Evolutionary conservation across 2,113 vertebrate genomes (phyloP), one percentile per base, ranked within the genome.

Genomic region (Climacteris rufus): DNA sequence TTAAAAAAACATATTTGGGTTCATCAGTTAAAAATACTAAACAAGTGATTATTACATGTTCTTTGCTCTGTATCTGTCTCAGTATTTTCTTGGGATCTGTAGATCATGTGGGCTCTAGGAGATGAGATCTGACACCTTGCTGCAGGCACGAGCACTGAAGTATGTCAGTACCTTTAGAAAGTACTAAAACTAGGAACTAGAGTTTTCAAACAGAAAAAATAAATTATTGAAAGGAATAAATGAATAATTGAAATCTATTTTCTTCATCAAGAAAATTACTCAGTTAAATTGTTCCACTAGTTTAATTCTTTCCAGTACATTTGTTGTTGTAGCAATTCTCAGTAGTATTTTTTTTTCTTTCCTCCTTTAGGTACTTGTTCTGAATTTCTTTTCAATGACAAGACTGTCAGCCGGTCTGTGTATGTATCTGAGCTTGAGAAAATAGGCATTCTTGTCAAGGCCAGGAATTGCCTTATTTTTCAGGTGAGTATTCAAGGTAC

Each of bases 391-490:
- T 97, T 99, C 71, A 97, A 98, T 82, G 98, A 98, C 56, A 92
- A 39, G 18, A 33, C 84, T 57, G 93, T 99, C 63, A 97, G 94
- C 54, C 96, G 98, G n/a, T 96, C 97, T 72, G 71, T 50, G 8
- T 99, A 99, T 25, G 6, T 97, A 33, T 61, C 96, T 54, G 98
- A 99, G 92, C 97, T 99, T 66, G 97, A 98, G 94, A 98, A 98
- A 97, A 89, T 99, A 54, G 99, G 99, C 52, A 96, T 99, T 66
- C 93, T 99, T 94, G 98, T 98, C 83, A 99, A 98, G 98, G 98
- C 98, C 52, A 98, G 94, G 87, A 99, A 99, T 94, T 99, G 98
- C 80, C 95, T 99, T 23, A 98, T 99, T 92, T 99, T 99, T 95
- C 99, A 99, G 98, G 99, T 99, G 97, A 98, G 96, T 63, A n/a